Percentiles rank a stretch among this genome's conserved stretches.
These are phyloP conservation scores for Nysson spinosus DNA, from an alignment of 2,888 invertebrate species.

Conservation along the genomic window DNA sequence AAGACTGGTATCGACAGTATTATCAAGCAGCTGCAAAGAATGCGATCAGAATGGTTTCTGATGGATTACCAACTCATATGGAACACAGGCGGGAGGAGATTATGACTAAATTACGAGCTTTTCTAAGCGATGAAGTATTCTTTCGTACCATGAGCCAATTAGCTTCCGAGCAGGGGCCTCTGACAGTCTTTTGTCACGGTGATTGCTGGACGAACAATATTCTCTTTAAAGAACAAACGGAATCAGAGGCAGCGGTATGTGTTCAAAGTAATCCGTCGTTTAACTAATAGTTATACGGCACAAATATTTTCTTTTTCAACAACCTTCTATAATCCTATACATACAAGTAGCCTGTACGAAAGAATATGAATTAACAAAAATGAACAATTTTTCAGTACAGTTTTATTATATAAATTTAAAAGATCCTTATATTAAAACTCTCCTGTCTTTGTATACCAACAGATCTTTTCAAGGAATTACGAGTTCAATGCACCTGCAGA, in stretches of 20 bases:
- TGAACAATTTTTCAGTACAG: conserved; percentile 19
- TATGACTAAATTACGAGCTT: conserved; percentile 80
- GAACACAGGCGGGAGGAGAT: conserved; percentile 78
- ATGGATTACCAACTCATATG: conserved; percentile 72
- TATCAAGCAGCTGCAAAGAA: conserved; percentile 83
- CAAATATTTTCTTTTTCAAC: too few species aligned
- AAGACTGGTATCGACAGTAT: conserved; percentile 84
- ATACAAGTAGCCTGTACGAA: background rate
- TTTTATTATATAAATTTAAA: conserved; percentile 56
- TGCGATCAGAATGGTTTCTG: conserved; percentile 82
- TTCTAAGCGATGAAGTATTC: conserved; percentile 82
- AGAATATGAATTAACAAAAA: background rate
- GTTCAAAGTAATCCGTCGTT: background rate
- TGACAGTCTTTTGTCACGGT: conserved; percentile 86
- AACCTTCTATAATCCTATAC: too few species aligned
- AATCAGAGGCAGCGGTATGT: conserved; percentile 61
- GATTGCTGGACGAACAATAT: conserved; percentile 89
- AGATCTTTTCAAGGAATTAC: conserved; percentile 19
- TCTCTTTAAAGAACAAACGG: conserved; percentile 80
- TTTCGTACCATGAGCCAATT: conserved; percentile 84
- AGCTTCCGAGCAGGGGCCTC: conserved; percentile 81
- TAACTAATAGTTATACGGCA: too few species aligned
- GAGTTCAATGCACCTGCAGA: conserved; percentile 9
- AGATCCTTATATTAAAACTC: conserved; percentile 40
- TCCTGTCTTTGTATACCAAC: conserved; percentile 1